Evolutionary conservation across 2,888 invertebrate species (phyloP), one percentile per base, ranked within the genome.

Genomic region (Escarpia spicata): DNA sequence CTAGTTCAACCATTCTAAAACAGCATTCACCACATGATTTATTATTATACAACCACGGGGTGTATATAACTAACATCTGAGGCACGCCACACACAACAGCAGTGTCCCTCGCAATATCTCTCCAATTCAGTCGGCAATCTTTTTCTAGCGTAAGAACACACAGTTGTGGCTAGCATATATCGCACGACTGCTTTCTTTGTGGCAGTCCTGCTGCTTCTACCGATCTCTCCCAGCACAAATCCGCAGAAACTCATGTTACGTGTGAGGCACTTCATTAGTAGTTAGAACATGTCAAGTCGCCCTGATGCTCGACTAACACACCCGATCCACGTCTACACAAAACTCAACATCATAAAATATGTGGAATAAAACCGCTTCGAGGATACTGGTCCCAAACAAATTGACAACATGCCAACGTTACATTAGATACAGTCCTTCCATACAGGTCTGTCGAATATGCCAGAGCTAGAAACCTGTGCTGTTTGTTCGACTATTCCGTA

Each of bases 311-410:
- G 26, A 26, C 75, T 26, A 26, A 75, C 75, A 26, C 52, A n/a
- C 19, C 26, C n/a, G 75, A 75, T 75, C 75, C 75, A 75, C n/a
- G 26, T 75, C 75, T 4, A 26, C 75, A 75, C 75, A 75, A 75
- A 75, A 75, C 19, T 19, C 75, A 75, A 75, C 75, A 6, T 75
- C 75, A 75, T 75, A 26, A 75, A 75, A 26, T 75, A 26, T 75
- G 75, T 75, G 75, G 75, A 75, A 75, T 75, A 75, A 75, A 75
- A 75, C 75, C 26, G 19, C 19, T 26, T 75, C 26, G 75, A 75
- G 75, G 75, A 75, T 75, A 75, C 75, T 75, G 75, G 75, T 75
- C 75, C 75, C 75, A 19, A 75, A 75, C 75, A 75, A 75, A 75
- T 26, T 75, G 75, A 75, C 75, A 75, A 75, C 75, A 75, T 75